These are phyloP conservation scores for Lacerta agilis DNA, from an alignment of 2,797 vertebrate species.

Conservation along the genomic window DNA sequence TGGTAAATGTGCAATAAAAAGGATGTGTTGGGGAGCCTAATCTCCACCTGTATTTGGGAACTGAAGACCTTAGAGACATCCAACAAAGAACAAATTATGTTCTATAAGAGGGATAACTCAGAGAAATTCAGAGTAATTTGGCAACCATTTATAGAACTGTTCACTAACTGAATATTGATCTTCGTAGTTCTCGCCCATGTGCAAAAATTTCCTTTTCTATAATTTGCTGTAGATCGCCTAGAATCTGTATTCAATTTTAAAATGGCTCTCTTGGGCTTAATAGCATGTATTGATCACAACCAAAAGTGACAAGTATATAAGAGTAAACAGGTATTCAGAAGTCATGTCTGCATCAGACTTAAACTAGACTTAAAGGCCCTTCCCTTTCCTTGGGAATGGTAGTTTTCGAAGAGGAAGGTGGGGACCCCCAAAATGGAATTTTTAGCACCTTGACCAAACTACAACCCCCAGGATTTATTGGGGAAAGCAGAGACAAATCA, in stretches of 20 bases:
- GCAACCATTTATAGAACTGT: neutral
- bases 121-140: neutral
- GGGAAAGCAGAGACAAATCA: neutral
- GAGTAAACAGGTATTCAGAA: neutral
- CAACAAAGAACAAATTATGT: neutral
- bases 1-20: too few relatives aligned
- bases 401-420: neutral
- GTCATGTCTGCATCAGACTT: neutral
- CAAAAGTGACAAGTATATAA: neutral
- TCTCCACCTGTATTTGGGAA: neutral
- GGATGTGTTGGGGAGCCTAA: too few relatives aligned
- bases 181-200: neutral
- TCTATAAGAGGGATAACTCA: neutral
- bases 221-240: neutral
- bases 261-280: neutral
- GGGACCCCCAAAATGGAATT: neutral
- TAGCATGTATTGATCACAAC: neutral
- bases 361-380: neutral
- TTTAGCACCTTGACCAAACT: neutral
- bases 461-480: neutral
- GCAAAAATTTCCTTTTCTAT: neutral
- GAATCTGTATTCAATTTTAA: neutral
- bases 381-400: neutral
- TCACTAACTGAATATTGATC: neutral
- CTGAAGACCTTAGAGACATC: neutral